Percentiles rank a stretch among this genome's conserved stretches.
These are phyloP conservation scores for Drosophila sordidula DNA, from an alignment of 2,888 invertebrate species.

Conservation along the genomic window DNA sequence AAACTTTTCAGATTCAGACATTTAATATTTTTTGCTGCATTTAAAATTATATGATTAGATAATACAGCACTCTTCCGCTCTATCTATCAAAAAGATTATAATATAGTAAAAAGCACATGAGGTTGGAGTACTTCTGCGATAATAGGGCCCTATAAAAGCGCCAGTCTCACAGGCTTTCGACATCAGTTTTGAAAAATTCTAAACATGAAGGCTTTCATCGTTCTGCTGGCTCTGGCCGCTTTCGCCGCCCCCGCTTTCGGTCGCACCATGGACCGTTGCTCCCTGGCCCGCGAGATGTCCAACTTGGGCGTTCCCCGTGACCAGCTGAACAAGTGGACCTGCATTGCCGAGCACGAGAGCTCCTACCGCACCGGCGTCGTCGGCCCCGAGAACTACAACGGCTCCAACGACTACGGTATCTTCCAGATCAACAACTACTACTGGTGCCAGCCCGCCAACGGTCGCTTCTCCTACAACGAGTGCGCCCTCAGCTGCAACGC, in stretches of 20 bases:
- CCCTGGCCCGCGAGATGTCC: conserved; percentile 70
- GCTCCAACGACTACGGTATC: conserved; percentile 83
- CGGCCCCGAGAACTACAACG: conserved; percentile 85
- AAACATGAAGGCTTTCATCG: conserved; percentile 49
- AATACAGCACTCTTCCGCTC: not conserved
- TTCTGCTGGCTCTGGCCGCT: conserved; percentile 42
- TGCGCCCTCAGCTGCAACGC: conserved; percentile 68
- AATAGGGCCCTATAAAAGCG: conserved; percentile 41
- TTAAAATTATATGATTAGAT: conserved; percentile 15
- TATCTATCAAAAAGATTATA: not conserved
- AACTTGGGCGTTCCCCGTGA: conserved; percentile 71
- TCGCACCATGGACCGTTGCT: conserved; percentile 72
- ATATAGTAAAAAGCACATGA: not conserved
- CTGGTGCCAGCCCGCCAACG: conserved; percentile 76
- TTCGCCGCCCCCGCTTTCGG: conserved; percentile 44
- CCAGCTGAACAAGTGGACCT: conserved; percentile 73
- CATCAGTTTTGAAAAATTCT: conserved; percentile 50
- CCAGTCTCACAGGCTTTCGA: not conserved
- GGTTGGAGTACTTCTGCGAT: not conserved
- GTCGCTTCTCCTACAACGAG: conserved; percentile 75
- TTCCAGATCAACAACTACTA: conserved; percentile 82
- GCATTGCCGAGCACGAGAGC: conserved; percentile 77
- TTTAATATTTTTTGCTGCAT: conserved; percentile 1
- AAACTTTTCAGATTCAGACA: not conserved
- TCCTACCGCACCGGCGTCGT: conserved; percentile 84